Base-by-base conservation (phyloP, 2,888 invertebrate species). In the Isotomurus palustris region DNA sequence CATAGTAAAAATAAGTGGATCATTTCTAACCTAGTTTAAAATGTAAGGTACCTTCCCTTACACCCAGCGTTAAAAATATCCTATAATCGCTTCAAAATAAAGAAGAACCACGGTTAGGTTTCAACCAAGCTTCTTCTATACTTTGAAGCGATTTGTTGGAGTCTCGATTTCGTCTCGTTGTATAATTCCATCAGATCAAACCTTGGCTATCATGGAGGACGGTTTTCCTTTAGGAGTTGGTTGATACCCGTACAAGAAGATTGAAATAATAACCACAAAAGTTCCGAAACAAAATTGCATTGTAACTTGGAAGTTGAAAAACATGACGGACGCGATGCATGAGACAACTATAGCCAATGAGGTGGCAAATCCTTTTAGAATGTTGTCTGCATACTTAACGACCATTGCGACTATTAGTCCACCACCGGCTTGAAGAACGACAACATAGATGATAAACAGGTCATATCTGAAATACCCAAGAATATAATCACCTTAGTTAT, bases 361-460 rank as follows among this genome's bases (percentile, higher is more conserved):
- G 0, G 97, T 97, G 40, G 97, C 96, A 74, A 97, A 97, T 22
- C 97, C 97, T 78, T 91, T 99, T 5, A 99, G 79, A 73, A 99
- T 99, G 77, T 99, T 99, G 76, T 99, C 99, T 0, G 99, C 97
- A 76, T 97, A 97, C 79, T 99, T 99, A 27, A 99, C 95, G 2
- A 99, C 99, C 67, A 97, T 86, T 0, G 99, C 99, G 6, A 99
- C 97, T 53, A 97, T 85, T 2, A 99, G 82, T 3, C 99, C 99
- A 1, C 99, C 97, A 19, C 90, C 85, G 0, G 96, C 95, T 79
- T 97, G 95, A 48, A 94, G 77, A 22, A 89, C 74, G 3, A 99
- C 86, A 54, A 96, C 81, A 73, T 92, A 72, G 77, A 79, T 78
- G 5, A 99, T 83, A 81, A 86, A 68, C 6, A 63, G 58, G 67